Base-by-base conservation (phyloP, 2,797 vertebrate genomes). In the Acanthiza pusilla region DNA sequence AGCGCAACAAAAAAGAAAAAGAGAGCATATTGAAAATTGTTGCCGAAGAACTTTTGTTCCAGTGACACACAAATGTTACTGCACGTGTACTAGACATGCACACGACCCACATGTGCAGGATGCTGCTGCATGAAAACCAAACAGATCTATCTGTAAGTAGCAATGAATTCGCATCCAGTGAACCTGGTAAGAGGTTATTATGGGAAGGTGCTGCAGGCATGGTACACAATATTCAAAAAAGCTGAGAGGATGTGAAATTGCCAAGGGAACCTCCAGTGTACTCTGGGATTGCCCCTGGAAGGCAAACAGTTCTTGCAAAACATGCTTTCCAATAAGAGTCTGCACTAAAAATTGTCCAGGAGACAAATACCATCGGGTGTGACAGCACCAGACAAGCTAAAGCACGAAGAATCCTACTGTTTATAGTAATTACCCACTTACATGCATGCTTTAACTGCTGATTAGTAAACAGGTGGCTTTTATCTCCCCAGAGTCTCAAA, bases 281-380 rank as follows among this genome's bases (percentile, higher is more conserved):
- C 62, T 66, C 67, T 85, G 82, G 21, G 34, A 55, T 57, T 88
- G 85, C n/a, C 81, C 47, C 76, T 93, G 79, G 51, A 81, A 96
- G 82, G 36, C 58, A 89, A 93, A 72, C 16, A n/a, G 19, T 5
- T 85, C 45, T 79, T 79, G 71, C 61, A 70, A 87, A 87, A 83
- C 58, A 51, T 6, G 23, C 32, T 68, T 61, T 89, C 50, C 85
- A 85, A 30, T 22, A 71, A 30, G 13, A 84, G 12, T 32, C 57
- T 75, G 20, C 1, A 2, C 63, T 67, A 73, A 43, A 72, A 51
- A 61, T 53, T 61, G 54, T 61, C 30, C 48, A 48, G 27, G 21
- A 89, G 48, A 89, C 15, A 87, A 88, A 71, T 34, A 73, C 17
- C 48, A 19, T 11, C 13, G 7, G 4, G 34, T 60, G 53, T 76